These are phyloP conservation scores for Drosophila insularis DNA, from an alignment of 1,140 invertebrate genomes.

Conservation along the genomic window DNA sequence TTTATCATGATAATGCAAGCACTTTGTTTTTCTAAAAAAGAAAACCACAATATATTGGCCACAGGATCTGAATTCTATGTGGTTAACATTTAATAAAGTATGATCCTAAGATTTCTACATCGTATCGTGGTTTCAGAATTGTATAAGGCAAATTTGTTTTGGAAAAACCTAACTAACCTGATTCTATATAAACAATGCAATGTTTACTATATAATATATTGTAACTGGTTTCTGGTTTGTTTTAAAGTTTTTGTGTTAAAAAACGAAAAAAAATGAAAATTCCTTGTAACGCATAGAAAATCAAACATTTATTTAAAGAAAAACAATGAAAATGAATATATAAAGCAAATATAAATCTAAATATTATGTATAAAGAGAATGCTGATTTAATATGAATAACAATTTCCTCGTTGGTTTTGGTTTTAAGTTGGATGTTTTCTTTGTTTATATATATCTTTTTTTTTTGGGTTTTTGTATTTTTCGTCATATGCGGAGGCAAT, in stretches of 20 bases:
- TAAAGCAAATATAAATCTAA: conserved; percentile 36
- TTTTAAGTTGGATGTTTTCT: background rate
- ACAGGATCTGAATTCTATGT: background rate
- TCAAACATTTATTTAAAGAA: conserved; percentile 8
- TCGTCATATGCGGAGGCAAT: conserved; percentile 63
- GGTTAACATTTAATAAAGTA: background rate
- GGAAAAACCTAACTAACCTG: background rate
- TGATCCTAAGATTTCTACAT: conserved; percentile 1
- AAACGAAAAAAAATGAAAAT: conserved; percentile 28
- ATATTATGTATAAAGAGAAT: conserved; percentile 41
- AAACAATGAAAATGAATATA: conserved; percentile 9
- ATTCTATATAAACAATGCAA: background rate
- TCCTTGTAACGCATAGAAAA: conserved; percentile 3
- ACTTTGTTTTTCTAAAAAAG: background rate
- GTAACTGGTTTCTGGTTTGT: background rate
- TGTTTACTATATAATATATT: background rate
- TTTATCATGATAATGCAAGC: background rate
- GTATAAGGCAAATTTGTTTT: background rate
- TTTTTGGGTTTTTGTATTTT: conserved; percentile 30
- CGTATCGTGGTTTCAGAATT: background rate
- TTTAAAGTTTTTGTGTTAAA: conserved; percentile 36
- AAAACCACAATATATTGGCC: background rate
- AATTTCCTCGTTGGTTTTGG: conserved; percentile 23
- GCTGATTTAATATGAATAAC: conserved; percentile 42
- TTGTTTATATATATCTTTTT: conserved; percentile 11